Conservation (phyloP, 2,113 vertebrate species). For the Pelecanoides urinatrix region DNA sequence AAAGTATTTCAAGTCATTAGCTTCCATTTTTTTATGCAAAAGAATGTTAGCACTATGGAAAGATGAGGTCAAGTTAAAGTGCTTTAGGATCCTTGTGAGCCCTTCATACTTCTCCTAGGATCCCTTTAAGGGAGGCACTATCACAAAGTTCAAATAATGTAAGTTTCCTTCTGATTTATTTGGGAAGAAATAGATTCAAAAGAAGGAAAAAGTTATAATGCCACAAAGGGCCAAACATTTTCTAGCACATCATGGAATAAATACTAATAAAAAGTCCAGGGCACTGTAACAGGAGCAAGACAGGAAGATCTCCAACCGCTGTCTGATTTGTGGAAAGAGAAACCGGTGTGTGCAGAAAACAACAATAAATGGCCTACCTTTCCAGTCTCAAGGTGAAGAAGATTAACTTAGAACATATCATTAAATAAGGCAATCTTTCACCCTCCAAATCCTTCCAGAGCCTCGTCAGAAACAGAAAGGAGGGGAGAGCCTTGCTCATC, state of each 20-base stretch:
- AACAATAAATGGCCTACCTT: background rate
- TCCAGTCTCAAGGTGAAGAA: background rate
- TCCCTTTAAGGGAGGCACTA: background rate
- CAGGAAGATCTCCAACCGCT: background rate
- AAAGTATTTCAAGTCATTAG: background rate
- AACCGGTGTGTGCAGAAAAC: background rate
- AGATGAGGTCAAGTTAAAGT: background rate
- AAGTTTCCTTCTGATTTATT: background rate
- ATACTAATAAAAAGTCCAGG: background rate
- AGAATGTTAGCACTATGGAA: background rate
- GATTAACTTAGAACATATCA: background rate
- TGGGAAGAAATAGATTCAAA: background rate
- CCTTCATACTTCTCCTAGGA: background rate
- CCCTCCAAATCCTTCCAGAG: background rate
- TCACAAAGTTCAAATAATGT: background rate
- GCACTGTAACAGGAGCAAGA: background rate
- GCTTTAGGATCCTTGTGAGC: background rate
- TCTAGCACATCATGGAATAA: background rate
- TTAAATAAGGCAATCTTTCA: background rate
- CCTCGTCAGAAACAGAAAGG: background rate
- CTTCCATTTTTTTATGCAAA: background rate
- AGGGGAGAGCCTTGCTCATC: constrained; percentile 17
- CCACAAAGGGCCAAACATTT: background rate
- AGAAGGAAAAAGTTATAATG: background rate
- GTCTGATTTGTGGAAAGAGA: background rate